phyloP scores from a whole-genome alignment of 2,888 invertebrate genomes.

The Sturmia bella region DNA sequence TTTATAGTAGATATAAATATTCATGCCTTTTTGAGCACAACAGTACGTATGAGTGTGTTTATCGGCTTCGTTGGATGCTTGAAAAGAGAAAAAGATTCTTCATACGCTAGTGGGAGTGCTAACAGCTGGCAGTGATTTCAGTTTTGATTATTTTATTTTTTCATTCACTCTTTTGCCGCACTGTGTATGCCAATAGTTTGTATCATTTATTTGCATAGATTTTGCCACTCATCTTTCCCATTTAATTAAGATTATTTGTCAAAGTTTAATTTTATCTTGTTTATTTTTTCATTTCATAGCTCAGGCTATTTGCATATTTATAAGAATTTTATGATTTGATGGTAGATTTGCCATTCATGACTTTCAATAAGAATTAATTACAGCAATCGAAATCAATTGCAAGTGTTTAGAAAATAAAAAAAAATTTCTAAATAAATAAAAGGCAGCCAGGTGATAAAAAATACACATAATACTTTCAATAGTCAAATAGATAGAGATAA shows the following conservation, averaged over 20 bases:
- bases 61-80: constrained; percentile 8
- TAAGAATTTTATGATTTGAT: constrained; percentile 54
- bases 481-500: neutral
- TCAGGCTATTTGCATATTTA: constrained; percentile 51
- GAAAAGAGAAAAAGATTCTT: constrained; percentile 27
- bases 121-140: constrained; percentile 48
- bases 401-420: constrained; percentile 53
- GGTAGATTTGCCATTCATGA: constrained; percentile 53
- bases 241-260: constrained; percentile 61
- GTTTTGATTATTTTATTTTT: constrained; percentile 35
- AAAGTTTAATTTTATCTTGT: constrained; percentile 35
- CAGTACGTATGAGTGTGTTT: neutral
- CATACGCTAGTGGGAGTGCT: constrained; percentile 13
- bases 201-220: constrained; percentile 20
- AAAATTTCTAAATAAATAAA: constrained; percentile 48
- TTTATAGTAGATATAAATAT: constrained; percentile 38
- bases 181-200: neutral
- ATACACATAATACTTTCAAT: neutral
- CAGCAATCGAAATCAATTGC: constrained; percentile 46
- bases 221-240: constrained; percentile 10
- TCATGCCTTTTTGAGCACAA: constrained; percentile 47
- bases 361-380: constrained; percentile 64
- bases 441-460: constrained; percentile 19
- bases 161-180: neutral
- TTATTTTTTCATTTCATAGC: neutral